Conservation (phyloP, 2,113 vertebrate species). For the Coracopsis vasa region DNA sequence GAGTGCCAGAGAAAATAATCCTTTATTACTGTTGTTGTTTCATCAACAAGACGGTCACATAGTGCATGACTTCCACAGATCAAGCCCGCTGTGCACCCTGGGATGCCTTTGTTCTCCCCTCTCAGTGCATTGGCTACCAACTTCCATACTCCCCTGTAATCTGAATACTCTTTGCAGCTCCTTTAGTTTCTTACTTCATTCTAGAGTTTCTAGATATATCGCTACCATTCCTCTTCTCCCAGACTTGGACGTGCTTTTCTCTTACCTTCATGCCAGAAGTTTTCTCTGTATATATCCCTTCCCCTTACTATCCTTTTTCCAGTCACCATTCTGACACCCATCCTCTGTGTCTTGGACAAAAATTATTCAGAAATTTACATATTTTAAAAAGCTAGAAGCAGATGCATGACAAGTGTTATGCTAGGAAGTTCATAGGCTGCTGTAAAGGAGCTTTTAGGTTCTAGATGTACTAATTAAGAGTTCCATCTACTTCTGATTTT, state of each 20-base stretch:
- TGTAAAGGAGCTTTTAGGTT: neutral
- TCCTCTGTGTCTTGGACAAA: neutral
- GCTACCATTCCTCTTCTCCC: neutral
- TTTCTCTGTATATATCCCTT: neutral
- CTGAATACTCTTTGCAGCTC: neutral
- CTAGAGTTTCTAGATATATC: neutral
- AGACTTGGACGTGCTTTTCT: neutral
- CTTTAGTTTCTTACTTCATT: neutral
- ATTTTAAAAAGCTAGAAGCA: neutral
- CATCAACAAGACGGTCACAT: conserved; percentile 9
- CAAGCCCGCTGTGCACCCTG: conserved; percentile 16
- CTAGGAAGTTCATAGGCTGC: neutral
- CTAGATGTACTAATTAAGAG: neutral
- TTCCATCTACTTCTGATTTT: neutral
- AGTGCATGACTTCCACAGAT: neutral
- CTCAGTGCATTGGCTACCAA: neutral
- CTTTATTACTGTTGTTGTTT: conserved; percentile 47
- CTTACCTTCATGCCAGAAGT: neutral
- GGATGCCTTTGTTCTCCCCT: conserved; percentile 26
- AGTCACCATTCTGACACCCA: neutral
- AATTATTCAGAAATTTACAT: neutral
- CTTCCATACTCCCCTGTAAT: neutral
- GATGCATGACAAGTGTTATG: neutral
- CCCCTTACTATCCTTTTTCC: neutral
- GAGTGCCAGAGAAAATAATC: conserved; percentile 31